These are phyloP conservation scores for Stenodera caucasica DNA, from an alignment of 2,888 invertebrate species.

Conservation along the genomic window DNA sequence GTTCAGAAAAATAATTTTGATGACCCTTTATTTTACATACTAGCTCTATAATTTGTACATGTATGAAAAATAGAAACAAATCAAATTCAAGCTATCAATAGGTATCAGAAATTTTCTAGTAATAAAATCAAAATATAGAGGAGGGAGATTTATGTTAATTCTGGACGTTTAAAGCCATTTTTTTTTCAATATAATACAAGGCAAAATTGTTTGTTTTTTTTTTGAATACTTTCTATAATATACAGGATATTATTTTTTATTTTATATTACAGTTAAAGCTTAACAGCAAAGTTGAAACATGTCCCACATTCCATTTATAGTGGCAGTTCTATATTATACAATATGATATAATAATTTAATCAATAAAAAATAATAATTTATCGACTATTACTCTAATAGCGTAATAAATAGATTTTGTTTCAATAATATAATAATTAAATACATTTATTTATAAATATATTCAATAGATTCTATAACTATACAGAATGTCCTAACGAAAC, in stretches of 20 bases:
- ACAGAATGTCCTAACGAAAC: not conserved
- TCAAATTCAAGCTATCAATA: not conserved
- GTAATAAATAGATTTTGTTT: slow-evolving; percentile 20
- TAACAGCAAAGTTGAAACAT: slow-evolving; percentile 48
- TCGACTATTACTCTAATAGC: slow-evolving; percentile 16
- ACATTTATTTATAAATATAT: slow-evolving; percentile 39
- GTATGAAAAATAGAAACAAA: not conserved
- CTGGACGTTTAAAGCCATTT: slow-evolving; percentile 40
- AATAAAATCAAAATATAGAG: not conserved
- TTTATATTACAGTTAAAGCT: slow-evolving; percentile 53
- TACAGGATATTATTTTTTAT: slow-evolving; percentile 21
- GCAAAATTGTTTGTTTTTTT: slow-evolving; percentile 25
- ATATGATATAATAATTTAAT: slow-evolving; percentile 32
- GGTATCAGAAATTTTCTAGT: too few species aligned
- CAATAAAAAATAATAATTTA: not conserved
- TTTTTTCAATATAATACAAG: slow-evolving; percentile 31
- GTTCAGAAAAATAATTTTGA: too few species aligned
- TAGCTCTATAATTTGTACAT: not conserved
- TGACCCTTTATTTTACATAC: too few species aligned
- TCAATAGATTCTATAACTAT: slow-evolving; percentile 15
- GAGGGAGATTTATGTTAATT: not conserved
- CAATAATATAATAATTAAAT: slow-evolving; percentile 33
- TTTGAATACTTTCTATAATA: slow-evolving; percentile 34
- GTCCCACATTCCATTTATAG: slow-evolving; percentile 39
- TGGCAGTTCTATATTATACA: slow-evolving; percentile 47